Evolutionary conservation across 2,113 vertebrate species (phyloP), one percentile per base, ranked within the genome.

Genomic region (Grallaria varia): DNA sequence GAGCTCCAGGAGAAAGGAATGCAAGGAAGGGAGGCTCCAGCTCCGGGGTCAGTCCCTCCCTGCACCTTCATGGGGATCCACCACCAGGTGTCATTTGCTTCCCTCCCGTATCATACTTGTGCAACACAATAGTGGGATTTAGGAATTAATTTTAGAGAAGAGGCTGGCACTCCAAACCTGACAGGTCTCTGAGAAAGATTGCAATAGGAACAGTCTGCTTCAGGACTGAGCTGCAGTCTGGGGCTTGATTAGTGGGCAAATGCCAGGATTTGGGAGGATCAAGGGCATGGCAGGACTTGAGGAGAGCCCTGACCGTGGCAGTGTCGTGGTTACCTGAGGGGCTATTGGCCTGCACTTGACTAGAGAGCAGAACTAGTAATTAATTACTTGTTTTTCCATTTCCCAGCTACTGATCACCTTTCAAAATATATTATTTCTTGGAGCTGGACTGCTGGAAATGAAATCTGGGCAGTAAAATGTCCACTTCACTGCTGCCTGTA

Each of bases 201-300:
- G 40, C 63, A 84, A 47, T 22, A 78, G 73, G 40, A 91, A 25
- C 59, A 80, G 28, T n/a, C 40, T 59, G 15, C 76, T 45, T 17
- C 35, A 33, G 72, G 90, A 20, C 30, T 33, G 79, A 58, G 89
- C 76, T 62, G 59, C 55, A 74, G 91, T 42, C 87, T 33, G 67
- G 89, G 91, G 52, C 47, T 42, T 22, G 82, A 77, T 66, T 84
- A 77, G 84, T 7, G 81, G 87, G 89, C 56, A 59, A 84, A 95
- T 67, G 73, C 20, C 7, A 22, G 78, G 87, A 91, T 84, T 42
- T 89, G 74, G 50, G 27, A 55, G 87, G 90, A 82, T 47, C 64
- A 56, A 80, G 89, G 79, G 49, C 81, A 78, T 18, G 84, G 75
- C 83, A 89, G 90, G 87, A 10, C 76, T 30, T 30, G 72, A 44